These are phyloP conservation scores for Watersipora subatra DNA, from an alignment of 1,140 invertebrate genomes.

Conservation along the genomic window DNA sequence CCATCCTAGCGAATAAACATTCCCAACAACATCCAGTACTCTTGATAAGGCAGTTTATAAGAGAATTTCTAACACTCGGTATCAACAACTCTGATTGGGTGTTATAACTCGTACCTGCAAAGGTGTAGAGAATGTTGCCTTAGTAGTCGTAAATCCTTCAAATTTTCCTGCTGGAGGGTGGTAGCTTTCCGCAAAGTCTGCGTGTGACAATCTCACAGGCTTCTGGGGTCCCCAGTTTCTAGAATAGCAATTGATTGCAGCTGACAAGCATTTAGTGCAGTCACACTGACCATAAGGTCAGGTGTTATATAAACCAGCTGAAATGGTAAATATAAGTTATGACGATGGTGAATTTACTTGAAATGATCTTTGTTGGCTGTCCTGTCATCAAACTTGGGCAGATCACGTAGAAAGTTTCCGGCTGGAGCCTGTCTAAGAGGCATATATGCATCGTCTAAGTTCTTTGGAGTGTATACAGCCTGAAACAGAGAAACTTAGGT, in stretches of 20 bases:
- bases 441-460: not conserved
- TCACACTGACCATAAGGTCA: too few relatives aligned
- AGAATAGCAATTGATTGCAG: too few relatives aligned
- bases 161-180: not conserved
- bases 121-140: not conserved
- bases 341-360: slow-evolving; percentile 17
- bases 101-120: not conserved
- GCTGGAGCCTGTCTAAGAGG: not conserved
- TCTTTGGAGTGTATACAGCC: not conserved
- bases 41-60: too few relatives aligned
- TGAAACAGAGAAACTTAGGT: too few relatives aligned
- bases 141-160: not conserved
- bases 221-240: not conserved
- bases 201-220: not conserved
- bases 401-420: slow-evolving; percentile 11
- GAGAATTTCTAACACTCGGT: too few relatives aligned
- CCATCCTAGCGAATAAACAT: too few relatives aligned
- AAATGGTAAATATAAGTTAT: too few relatives aligned
- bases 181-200: not conserved
- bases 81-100: too few relatives aligned
- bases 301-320: too few relatives aligned
- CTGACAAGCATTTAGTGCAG: too few relatives aligned
- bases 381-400: slow-evolving; percentile 22
- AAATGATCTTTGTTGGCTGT: slow-evolving; percentile 29
- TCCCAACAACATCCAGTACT: too few relatives aligned